phyloP scores from a whole-genome alignment of 2,888 invertebrate species.

The Megaustenia siamemsis region DNA sequence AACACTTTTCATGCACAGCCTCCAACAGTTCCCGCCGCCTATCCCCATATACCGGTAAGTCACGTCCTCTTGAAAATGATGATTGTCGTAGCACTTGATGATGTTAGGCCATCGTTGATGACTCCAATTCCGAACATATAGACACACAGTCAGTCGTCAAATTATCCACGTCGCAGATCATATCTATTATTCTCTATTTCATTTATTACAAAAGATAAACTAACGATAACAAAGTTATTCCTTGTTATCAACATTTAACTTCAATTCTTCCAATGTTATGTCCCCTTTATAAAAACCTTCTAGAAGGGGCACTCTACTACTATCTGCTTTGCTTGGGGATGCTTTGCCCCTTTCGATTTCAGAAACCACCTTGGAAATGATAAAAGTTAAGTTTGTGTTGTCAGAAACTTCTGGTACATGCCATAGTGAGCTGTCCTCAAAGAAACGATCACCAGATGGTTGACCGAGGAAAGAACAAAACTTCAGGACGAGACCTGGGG shows the following conservation, averaged over 20 bases:
- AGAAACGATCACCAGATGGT: constrained; percentile 49
- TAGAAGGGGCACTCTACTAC: constrained; percentile 13
- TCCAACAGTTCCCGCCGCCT: no score
- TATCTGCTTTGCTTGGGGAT: not conserved
- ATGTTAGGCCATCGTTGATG: no score
- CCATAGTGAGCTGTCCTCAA: constrained; percentile 59
- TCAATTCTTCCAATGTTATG: constrained; percentile 13
- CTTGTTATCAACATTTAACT: not conserved
- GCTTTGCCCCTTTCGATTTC: constrained; percentile 40
- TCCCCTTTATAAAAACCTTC: not conserved
- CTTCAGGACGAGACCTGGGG: constrained; percentile 57
- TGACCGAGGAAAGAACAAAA: constrained; percentile 50
- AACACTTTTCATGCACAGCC: no score
- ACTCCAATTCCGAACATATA: no score
- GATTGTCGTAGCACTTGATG: no score
- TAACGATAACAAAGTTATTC: no score
- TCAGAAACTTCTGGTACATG: constrained; percentile 51
- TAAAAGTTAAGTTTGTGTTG: not conserved
- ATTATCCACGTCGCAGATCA: no score
- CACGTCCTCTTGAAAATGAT: no score
- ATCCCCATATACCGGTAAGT: no score
- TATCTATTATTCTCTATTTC: no score
- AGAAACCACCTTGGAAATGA: constrained; percentile 27
- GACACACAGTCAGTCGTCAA: no score
- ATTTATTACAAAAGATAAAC: no score